Conservation (phyloP, 2,797 vertebrate genomes). For the Triplophysa yarkandensis region DNA sequence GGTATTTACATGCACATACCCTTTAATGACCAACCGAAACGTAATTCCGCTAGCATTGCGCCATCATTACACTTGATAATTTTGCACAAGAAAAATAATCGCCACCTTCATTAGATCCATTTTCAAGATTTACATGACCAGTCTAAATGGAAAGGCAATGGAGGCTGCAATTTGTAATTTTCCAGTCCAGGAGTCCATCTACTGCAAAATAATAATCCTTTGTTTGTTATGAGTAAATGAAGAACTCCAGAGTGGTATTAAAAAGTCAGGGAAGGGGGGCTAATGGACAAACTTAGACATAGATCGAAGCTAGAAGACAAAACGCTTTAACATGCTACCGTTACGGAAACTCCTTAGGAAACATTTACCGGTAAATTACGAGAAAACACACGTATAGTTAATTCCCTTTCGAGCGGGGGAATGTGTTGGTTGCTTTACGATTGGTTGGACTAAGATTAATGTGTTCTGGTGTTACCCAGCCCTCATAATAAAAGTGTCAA, state of each 20-base stretch:
- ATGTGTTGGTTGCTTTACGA: slow-evolving; percentile 3
- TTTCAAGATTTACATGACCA: slow-evolving; percentile 65
- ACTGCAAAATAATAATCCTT: slow-evolving; percentile 75
- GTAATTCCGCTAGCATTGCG: not conserved
- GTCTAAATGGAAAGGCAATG: slow-evolving; percentile 63
- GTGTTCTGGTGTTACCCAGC: not conserved
- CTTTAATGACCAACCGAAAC: not conserved
- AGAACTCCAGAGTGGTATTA: slow-evolving; percentile 61
- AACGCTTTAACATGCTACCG: slow-evolving; percentile 36
- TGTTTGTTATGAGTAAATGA: slow-evolving; percentile 76
- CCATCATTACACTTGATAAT: slow-evolving; percentile 58
- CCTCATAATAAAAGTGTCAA: not conserved
- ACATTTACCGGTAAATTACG: slow-evolving; percentile 19
- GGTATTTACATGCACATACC: slow-evolving; percentile 33
- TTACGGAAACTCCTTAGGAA: slow-evolving; percentile 31
- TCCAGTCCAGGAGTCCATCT: slow-evolving; percentile 75
- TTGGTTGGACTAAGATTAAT: slow-evolving; percentile 15
- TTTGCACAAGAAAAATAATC: slow-evolving; percentile 60
- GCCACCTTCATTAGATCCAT: slow-evolving; percentile 70
- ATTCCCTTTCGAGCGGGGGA: not conserved
- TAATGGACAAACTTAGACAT: slow-evolving; percentile 68
- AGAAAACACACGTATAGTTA: slow-evolving; percentile 10
- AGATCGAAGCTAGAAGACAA: slow-evolving; percentile 65
- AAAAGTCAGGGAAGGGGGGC: slow-evolving; percentile 58
- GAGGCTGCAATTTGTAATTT: slow-evolving; percentile 68